Conservation (phyloP, 1,140 invertebrate species). For the Drosophila albomicans region DNA sequence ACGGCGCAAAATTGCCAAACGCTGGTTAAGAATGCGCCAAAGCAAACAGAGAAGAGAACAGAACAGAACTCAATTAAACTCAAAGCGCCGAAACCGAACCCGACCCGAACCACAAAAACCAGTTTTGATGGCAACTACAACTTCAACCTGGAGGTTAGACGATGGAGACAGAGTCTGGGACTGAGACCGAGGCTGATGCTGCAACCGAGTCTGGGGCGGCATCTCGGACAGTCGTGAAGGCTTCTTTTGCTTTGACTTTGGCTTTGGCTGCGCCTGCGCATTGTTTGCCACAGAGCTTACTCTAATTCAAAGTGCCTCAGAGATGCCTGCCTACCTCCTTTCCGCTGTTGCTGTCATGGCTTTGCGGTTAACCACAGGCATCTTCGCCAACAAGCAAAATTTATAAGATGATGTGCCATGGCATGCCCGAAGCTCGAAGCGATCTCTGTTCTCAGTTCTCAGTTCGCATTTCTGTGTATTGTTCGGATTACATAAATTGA, state of each 20-base stretch:
- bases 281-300: constrained; percentile 50
- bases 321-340: background rate
- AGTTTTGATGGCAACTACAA: constrained; percentile 29
- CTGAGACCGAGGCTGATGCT: background rate
- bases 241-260: background rate
- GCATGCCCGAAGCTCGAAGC: constrained; percentile 22
- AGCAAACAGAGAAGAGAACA: constrained; percentile 22
- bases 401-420: constrained; percentile 81
- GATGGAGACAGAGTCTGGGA: background rate
- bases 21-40: constrained; percentile 46
- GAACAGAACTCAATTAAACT: constrained; percentile 54
- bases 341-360: constrained; percentile 8
- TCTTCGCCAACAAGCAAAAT: constrained; percentile 71
- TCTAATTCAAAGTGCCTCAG: constrained; percentile 50
- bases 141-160: constrained; percentile 1
- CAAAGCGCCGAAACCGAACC: constrained; percentile 49
- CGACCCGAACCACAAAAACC: constrained; percentile 14
- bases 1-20: constrained; percentile 33
- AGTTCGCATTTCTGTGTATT: constrained; percentile 47
- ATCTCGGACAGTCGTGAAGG: background rate
- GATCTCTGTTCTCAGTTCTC: constrained; percentile 16
- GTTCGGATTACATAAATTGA: constrained; percentile 82
- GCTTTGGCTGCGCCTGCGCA: constrained; percentile 35
- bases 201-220: constrained; percentile 10
- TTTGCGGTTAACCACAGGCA: constrained; percentile 79